phyloP scores from a whole-genome alignment of 2,888 invertebrate species.

The Gortyna flavago region DNA sequence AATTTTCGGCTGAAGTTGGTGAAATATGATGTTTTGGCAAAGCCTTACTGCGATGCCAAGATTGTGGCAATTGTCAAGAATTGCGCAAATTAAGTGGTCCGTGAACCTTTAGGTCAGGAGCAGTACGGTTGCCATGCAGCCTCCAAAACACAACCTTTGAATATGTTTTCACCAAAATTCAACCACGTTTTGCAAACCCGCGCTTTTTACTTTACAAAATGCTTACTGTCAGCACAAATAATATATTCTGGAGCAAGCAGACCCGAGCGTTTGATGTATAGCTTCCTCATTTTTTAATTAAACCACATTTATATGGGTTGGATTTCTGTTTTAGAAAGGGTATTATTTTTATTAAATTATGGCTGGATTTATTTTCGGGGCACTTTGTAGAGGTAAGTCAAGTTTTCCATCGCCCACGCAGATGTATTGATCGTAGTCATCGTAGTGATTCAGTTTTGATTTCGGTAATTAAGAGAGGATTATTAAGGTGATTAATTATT shows the following conservation, averaged over 20 bases:
- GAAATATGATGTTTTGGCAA: background rate
- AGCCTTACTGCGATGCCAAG: background rate
- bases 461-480: conserved; percentile 38
- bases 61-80: background rate
- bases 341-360: conserved; percentile 43
- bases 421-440: conserved; percentile 8
- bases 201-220: conserved; percentile 18
- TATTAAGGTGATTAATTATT: conserved; percentile 36
- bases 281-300: conserved; percentile 66
- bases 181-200: conserved; percentile 6
- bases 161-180: background rate
- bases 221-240: conserved; percentile 50
- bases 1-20: background rate
- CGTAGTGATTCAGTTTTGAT: conserved; percentile 37
- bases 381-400: conserved; percentile 20
- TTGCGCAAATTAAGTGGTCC: background rate
- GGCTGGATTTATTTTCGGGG: conserved; percentile 34
- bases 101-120: too few species aligned
- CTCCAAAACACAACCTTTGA: background rate
- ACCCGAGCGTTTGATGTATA: conserved; percentile 54
- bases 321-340: conserved; percentile 52
- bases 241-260: conserved; percentile 53
- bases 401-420: conserved; percentile 40
- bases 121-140: too few species aligned
- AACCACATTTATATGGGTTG: conserved; percentile 64